Conservation (phyloP, 2,888 invertebrate genomes). For the Alviniconcha strummeri region DNA sequence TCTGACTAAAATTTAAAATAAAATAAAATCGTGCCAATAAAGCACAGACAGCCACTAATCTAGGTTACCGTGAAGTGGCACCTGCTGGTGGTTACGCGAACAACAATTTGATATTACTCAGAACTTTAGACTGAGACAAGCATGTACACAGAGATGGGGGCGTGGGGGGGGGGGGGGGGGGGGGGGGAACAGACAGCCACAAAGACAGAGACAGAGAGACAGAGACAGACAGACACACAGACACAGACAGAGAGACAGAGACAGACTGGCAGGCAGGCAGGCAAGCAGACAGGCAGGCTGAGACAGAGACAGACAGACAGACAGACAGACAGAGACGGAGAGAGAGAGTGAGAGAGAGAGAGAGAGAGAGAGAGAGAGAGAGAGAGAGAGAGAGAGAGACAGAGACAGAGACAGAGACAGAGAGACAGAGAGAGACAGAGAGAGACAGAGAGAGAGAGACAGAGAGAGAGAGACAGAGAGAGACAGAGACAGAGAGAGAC, state of each 20-base stretch:
- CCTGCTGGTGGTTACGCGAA: not conserved
- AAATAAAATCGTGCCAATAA: too few species aligned
- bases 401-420: too few species aligned
- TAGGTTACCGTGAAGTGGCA: not conserved
- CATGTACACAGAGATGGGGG: not conserved
- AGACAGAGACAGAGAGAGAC: not conserved
- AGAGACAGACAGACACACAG: not conserved
- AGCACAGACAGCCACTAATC: too few species aligned
- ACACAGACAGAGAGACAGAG: not conserved
- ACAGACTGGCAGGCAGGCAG: not conserved
- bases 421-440: too few species aligned
- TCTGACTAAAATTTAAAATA: too few species aligned
- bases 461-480: not conserved
- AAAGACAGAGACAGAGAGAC: not conserved
- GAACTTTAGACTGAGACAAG: not conserved
- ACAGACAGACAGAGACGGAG: too few species aligned
- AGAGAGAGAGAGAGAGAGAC: too few species aligned
- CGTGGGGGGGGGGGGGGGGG: not conserved
- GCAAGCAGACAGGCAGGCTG: not conserved
- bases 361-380: too few species aligned
- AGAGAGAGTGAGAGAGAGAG: too few species aligned
- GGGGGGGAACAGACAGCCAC: not conserved
- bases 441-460: too few species aligned
- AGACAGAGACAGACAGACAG: too few species aligned
- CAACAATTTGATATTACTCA: not conserved